phyloP scores from a whole-genome alignment of 35 echinoderm and acorn worm genomes.

The Acanthaster planci region DNA sequence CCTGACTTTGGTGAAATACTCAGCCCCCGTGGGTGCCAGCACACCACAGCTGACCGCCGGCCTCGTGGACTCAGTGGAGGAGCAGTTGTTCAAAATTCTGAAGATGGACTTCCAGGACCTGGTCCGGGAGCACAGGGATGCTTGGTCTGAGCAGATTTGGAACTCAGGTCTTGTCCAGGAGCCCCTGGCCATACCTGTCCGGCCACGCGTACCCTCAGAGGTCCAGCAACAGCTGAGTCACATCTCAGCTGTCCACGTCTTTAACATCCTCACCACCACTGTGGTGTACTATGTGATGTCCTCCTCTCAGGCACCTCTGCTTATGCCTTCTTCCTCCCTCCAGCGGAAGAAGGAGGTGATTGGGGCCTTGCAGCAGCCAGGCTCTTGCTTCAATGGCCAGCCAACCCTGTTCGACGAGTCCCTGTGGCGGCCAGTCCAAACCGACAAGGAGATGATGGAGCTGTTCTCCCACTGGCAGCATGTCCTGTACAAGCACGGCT shows the following conservation, averaged over 20 bases:
- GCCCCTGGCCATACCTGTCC: neutral
- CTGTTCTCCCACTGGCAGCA: constrained; percentile 89
- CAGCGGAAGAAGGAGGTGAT: constrained; percentile 73
- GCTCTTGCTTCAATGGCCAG: constrained; percentile 86
- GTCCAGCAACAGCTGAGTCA: constrained; percentile 29
- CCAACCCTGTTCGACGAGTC: constrained; percentile 66
- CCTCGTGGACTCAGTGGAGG: constrained; percentile 70
- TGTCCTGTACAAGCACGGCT: constrained; percentile 89
- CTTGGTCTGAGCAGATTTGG: constrained; percentile 91
- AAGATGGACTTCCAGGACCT: constrained; percentile 53
- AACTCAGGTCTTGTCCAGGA: constrained; percentile 77
- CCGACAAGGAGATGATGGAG: constrained; percentile 62
- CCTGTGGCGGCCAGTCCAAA: constrained; percentile 60
- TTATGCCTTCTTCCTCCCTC: constrained; percentile 56
- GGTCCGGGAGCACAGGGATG: constrained; percentile 59
- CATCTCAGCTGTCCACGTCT: constrained; percentile 30
- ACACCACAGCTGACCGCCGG: constrained; percentile 59
- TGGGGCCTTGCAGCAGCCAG: constrained; percentile 71
- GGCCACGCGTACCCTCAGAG: constrained; percentile 8
- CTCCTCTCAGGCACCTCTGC: constrained; percentile 71
- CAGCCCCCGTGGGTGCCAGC: constrained; percentile 69
- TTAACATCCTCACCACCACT: constrained; percentile 54
- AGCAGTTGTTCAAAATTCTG: constrained; percentile 76
- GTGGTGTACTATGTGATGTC: constrained; percentile 84
- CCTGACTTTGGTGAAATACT: constrained; percentile 67